Percentiles rank a stretch among this genome's conserved stretches.
Evolutionary conservation across 2,113 vertebrate genomes (phyloP).

Genomic region (Podiceps cristatus): DNA sequence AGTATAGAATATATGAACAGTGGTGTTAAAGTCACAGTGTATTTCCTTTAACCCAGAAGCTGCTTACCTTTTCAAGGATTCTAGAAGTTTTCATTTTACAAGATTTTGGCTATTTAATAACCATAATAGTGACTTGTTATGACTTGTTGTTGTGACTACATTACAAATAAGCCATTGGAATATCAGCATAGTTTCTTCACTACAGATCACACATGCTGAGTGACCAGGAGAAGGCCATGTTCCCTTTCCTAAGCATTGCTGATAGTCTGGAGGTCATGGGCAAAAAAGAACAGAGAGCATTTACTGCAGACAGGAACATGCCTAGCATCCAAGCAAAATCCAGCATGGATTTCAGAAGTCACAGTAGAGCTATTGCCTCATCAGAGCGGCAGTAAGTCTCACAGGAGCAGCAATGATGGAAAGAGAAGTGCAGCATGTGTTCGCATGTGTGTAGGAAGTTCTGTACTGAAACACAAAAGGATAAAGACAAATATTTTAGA

Average conservation of each 20-base stretch:
- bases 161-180: background rate
- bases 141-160: too few species aligned
- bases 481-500: background rate
- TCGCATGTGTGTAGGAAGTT: background rate
- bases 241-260: background rate
- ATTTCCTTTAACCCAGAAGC: background rate
- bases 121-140: background rate
- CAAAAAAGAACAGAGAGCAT: background rate
- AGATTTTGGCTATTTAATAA: background rate
- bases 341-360: background rate
- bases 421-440: rapidly evolving
- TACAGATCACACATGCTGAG: background rate
- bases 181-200: background rate
- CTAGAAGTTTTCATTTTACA: background rate
- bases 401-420: background rate
- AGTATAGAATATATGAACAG: background rate
- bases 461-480: background rate
- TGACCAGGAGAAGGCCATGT: too few species aligned
- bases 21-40: background rate
- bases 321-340: background rate
- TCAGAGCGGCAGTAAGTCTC: background rate
- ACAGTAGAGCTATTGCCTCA: background rate
- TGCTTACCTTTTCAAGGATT: background rate
- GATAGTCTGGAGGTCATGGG: rapidly evolving
- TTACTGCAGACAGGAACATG: rapidly evolving